Evolutionary conservation across 1,140 invertebrate species (phyloP).

Genomic region (Melitaea cinxia): DNA sequence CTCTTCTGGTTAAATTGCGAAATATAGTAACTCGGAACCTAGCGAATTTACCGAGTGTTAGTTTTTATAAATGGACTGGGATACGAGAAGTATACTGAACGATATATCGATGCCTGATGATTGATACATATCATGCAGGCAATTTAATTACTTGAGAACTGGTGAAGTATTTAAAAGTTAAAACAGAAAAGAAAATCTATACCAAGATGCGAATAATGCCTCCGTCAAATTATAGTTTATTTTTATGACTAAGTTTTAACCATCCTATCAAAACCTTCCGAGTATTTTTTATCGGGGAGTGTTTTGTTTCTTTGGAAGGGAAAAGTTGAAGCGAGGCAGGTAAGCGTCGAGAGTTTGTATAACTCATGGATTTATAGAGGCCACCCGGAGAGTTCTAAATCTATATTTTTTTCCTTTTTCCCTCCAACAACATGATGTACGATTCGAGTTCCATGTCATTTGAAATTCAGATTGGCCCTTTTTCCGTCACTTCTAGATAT

Average conservation of each 20-base stretch:
- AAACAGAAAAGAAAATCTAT: too few relatives aligned
- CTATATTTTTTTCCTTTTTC: conserved; percentile 48
- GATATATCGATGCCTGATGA: too few relatives aligned
- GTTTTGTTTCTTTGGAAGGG: conserved; percentile 39
- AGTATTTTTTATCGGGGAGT: conserved; percentile 38
- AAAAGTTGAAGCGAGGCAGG: conserved; percentile 33
- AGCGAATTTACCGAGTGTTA: background rate
- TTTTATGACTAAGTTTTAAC: conserved; percentile 14
- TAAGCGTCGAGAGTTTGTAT: conserved; percentile 31
- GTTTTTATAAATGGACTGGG: background rate
- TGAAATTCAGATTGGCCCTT: conserved; percentile 47
- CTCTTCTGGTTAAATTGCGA: background rate
- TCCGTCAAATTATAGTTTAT: conserved; percentile 2
- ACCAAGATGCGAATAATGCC: background rate
- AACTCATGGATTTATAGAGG: conserved; percentile 51
- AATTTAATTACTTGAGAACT: too few relatives aligned
- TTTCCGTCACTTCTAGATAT: background rate
- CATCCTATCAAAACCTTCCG: conserved; percentile 15
- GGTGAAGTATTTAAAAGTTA: too few relatives aligned
- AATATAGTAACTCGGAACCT: background rate
- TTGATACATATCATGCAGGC: too few relatives aligned
- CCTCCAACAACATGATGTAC: conserved; percentile 44
- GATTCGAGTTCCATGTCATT: conserved; percentile 46
- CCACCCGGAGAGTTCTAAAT: conserved; percentile 46
- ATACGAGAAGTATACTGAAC: too few relatives aligned